A percentile compares a stretch with the other conserved stretches of the same genome.
phyloP scores from a whole-genome alignment of 2,888 invertebrate genomes.

The Apotomis capreana region DNA sequence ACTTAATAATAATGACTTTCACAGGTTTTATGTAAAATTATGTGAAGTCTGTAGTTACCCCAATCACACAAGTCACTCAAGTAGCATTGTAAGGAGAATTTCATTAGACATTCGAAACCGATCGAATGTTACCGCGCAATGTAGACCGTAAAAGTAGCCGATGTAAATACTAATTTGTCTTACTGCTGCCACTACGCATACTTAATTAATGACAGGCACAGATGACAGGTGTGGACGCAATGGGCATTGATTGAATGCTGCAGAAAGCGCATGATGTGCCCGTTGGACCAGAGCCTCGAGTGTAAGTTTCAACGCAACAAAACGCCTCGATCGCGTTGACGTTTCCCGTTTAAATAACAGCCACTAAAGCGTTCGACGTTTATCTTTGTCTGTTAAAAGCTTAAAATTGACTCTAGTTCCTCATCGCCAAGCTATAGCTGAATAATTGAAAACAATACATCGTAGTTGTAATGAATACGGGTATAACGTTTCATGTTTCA shows the following conservation, averaged over 20 bases:
- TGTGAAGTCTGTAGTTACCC: not conserved
- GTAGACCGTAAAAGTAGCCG: conserved; percentile 32
- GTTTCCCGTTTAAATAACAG: no score
- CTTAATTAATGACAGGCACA: conserved; percentile 20
- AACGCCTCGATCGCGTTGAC: no score
- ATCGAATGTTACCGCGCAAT: conserved; percentile 22
- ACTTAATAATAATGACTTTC: no score
- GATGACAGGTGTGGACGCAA: conserved; percentile 32
- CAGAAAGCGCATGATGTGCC: conserved; percentile 20
- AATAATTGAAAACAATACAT: not conserved
- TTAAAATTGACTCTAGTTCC: no score
- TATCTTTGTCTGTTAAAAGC: no score
- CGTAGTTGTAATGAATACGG: no score
- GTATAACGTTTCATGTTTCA: no score
- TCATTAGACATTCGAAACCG: conserved; percentile 25
- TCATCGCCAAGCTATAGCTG: not conserved
- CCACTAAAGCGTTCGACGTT: no score
- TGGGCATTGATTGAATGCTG: conserved; percentile 21
- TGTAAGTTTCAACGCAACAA: no score
- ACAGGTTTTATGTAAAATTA: no score
- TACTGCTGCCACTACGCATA: conserved; percentile 23
- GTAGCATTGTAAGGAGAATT: conserved; percentile 1
- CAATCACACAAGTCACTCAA: not conserved
- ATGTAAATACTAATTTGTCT: conserved; percentile 37
- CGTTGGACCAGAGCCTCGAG: not conserved